Conservation (phyloP, 2,888 invertebrate genomes). For the Augochlorella aurata region DNA sequence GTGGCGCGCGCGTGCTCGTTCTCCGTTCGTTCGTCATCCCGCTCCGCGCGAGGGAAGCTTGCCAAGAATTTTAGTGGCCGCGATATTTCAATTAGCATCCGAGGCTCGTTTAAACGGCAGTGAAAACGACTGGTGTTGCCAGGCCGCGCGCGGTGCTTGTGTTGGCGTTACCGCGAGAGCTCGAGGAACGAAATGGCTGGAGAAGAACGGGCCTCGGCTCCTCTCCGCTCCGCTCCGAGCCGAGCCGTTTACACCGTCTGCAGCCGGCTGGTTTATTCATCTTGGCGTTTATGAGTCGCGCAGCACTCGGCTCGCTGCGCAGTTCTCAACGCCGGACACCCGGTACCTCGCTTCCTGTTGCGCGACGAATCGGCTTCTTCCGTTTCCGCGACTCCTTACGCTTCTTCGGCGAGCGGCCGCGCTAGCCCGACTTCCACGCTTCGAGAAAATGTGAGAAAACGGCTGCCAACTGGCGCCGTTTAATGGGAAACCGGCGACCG, state of each 20-base stretch:
- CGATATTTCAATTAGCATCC: slow-evolving; percentile 81
- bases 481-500: slow-evolving; percentile 19
- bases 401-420: neutral
- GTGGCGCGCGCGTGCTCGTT: slow-evolving; percentile 46
- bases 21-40: slow-evolving; percentile 51
- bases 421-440: neutral
- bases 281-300: slow-evolving; percentile 34
- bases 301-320: slow-evolving; percentile 1
- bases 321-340: slow-evolving; percentile 37
- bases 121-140: slow-evolving; percentile 67
- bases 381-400: slow-evolving; percentile 34
- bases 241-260: slow-evolving; percentile 31
- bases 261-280: slow-evolving; percentile 26
- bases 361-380: slow-evolving; percentile 53
- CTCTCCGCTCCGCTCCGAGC: too few relatives aligned
- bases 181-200: neutral
- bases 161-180: slow-evolving; percentile 9
- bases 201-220: neutral
- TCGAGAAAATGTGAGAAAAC: slow-evolving; percentile 38
- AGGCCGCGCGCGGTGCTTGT: slow-evolving; percentile 42
- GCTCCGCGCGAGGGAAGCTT: slow-evolving; percentile 64
- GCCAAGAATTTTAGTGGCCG: slow-evolving; percentile 79
- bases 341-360: slow-evolving; percentile 54
- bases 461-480: slow-evolving; percentile 36
- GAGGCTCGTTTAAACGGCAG: slow-evolving; percentile 75